Base-by-base conservation (phyloP, 2,113 vertebrate species). In the Gavia stellata region DNA sequence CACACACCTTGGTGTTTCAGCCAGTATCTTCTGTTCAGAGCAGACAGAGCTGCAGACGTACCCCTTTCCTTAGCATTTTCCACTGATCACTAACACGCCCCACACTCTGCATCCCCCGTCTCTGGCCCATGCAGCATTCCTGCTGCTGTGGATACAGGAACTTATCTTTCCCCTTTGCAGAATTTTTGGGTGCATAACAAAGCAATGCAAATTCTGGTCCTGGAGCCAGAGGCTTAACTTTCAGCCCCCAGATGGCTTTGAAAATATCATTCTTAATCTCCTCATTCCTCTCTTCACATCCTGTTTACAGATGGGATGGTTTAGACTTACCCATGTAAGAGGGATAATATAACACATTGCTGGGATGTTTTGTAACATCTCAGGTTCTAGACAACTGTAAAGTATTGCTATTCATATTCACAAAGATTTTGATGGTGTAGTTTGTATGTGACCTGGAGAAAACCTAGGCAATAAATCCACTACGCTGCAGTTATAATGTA, bases 271-370 rank as follows among this genome's bases (percentile, higher is more conserved):
- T 65, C 14, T 61, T 86, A 72, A 86, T 50, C 91, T 92, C 44
- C 58, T 47, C 59, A 6, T 44, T 58, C 24, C 58, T 91, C 83
- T 52, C 29, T 56, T 83, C 58, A 21, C 63, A 44, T 91, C 86
- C 91, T 92, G 58, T 81, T 94, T 94, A 56, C 45, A 88, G 89
- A 78, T 83, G 86, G 80, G 71, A 56, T n/a, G 23, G 80, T 94
- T 96, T 59, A 44, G 67, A 25, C 49, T 75, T 83, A 34, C 20
- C 24, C 33, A 1, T 34, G 15, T 65, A 71, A 81, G 78, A 66
- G 36, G 55, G 31, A 56, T 63, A 79, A 58, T 38, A 9, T 49
- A 63, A 53, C 42, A 50, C 56, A 5, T 73, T 52, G 44, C 81
- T 81, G 83, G 58, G 53, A 83, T 77, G 40, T 83, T 91, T 88